phyloP scores from a whole-genome alignment of 2,888 invertebrate genomes.

The Tribolium freemani region DNA sequence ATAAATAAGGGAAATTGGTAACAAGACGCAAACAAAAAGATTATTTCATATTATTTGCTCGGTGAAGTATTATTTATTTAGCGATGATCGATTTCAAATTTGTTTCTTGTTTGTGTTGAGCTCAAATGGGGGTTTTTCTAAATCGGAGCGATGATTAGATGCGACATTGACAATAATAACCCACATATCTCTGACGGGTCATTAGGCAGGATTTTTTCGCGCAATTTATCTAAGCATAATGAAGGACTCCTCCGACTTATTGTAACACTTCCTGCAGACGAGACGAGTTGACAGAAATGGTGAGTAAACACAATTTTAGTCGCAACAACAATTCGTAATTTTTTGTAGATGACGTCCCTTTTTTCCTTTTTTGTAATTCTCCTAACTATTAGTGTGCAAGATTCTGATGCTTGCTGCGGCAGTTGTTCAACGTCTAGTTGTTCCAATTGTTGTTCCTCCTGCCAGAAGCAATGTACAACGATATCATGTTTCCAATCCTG shows the following conservation, averaged over 20 bases:
- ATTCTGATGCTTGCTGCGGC: background rate
- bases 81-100: background rate
- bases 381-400: background rate
- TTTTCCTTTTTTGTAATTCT: background rate
- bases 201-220: background rate
- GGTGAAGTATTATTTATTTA: background rate
- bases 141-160: background rate
- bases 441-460: slow-evolving; percentile 1
- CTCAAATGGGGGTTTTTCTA: background rate
- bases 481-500: background rate
- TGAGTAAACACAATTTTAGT: background rate
- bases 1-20: background rate
- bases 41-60: background rate
- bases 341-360: background rate
- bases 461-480: slow-evolving; percentile 8
- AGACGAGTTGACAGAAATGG: background rate
- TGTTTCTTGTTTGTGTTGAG: background rate
- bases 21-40: slow-evolving; percentile 1
- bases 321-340: background rate
- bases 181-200: background rate
- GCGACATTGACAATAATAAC: background rate
- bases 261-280: background rate
- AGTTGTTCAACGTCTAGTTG: background rate
- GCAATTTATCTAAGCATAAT: background rate
- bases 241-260: background rate